phyloP scores from a whole-genome alignment of 2,888 invertebrate genomes.

The Adineta ricciae region DNA sequence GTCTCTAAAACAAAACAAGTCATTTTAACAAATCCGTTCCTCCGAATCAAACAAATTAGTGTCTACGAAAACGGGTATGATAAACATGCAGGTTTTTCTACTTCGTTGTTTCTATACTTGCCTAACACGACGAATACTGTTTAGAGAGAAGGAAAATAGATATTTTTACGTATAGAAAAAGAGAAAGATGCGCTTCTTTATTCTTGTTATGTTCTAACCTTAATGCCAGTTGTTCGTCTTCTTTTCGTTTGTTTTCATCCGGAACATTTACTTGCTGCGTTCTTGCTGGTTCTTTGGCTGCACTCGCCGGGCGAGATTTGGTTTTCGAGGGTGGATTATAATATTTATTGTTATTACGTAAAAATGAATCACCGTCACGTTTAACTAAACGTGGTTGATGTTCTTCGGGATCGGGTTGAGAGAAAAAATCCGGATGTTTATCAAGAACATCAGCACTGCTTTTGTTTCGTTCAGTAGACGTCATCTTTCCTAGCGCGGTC shows the following conservation, averaged over 20 bases:
- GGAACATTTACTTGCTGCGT: background rate
- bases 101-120: background rate
- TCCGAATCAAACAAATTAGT: background rate
- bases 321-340: constrained; percentile 7
- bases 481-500: background rate
- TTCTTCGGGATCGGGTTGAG: background rate
- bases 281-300: background rate
- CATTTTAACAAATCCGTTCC: background rate
- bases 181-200: background rate
- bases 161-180: background rate
- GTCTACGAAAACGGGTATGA: background rate
- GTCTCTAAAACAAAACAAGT: background rate
- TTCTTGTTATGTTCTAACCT: background rate
- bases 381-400: constrained; percentile 5
- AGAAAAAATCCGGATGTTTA: background rate
- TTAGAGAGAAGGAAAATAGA: background rate
- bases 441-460: background rate
- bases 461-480: background rate
- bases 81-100: background rate
- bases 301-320: background rate
- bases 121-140: constrained; percentile 4
- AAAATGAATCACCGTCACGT: background rate
- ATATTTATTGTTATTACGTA: background rate
- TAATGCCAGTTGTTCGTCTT: background rate
- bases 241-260: background rate